Base-by-base conservation (phyloP, 2,888 invertebrate genomes). In the Tachina grossa region DNA sequence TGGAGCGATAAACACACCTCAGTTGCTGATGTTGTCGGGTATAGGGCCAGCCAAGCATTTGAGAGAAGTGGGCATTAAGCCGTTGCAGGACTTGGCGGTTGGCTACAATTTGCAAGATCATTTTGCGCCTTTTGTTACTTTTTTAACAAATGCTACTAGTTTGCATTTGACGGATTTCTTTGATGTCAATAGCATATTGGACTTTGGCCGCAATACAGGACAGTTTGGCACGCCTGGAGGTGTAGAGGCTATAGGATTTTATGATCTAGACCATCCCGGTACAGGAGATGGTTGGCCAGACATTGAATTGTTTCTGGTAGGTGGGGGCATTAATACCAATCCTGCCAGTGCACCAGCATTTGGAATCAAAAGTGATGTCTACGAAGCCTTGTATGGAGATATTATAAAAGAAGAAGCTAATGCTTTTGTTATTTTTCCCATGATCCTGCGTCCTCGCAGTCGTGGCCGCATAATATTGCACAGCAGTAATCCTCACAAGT, bases 1-100 rank as follows among this genome's bases (percentile, higher is more conserved):
- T 2, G 97, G 97, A 0, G 95, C 97, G 0, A 95, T 97, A 80
- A 96, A 96, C 88, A 95, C 96, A 0, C 97, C 97, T 0, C 97
- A 97, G 89, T 91, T 98, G 10, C 93, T 97, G 9, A 96, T 97
- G 96, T 91, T 97, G 19, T 96, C 96, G 0, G 97, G 96, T 2
- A 92, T 96, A 10, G 95, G 95, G 2, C 95, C 95, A 0, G 93
- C 92, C n/a, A 92, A 94, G 63, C 95, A 95, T 87, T 93, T 95
- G 4, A 90, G 91, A 43, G 92, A 93, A 78, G 89, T 93, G 57
- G 93, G 94, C n/a, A 94, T 95, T 53, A 92, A 93, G 1, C 93
- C 95, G 0, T 89, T 96, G 47, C 92, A 93, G 55, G 94, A 95
- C 89, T 91, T 95, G 55, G 94, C 94, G 0, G 95, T 96, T 1